Evolutionary conservation across 2,888 invertebrate species (phyloP).

Genomic region (Shargacucullia verbasci): DNA sequence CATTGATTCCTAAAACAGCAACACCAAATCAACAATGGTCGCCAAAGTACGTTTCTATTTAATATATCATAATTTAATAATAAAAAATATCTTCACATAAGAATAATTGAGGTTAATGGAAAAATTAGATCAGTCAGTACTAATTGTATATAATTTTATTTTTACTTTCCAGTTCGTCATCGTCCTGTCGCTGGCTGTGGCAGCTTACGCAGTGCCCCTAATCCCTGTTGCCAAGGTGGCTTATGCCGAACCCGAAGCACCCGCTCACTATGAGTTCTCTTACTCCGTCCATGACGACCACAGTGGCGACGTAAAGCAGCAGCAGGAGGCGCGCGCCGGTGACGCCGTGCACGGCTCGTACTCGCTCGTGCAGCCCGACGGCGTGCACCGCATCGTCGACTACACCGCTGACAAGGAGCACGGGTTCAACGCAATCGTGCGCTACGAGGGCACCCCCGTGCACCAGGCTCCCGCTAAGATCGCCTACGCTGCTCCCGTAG

Average conservation of each 20-base stretch:
- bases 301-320: slow-evolving; percentile 83
- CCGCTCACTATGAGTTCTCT: slow-evolving; percentile 80
- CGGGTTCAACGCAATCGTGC: slow-evolving; percentile 83
- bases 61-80: not conserved
- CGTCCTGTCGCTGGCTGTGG: slow-evolving; percentile 70
- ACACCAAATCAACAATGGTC: slow-evolving; percentile 72
- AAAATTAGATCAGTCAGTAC: not conserved
- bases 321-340: slow-evolving; percentile 80
- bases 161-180: slow-evolving; percentile 67
- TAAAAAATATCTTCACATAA: not conserved
- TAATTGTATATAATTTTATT: not conserved
- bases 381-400: slow-evolving; percentile 80
- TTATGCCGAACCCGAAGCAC: slow-evolving; percentile 74
- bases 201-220: slow-evolving; percentile 62
- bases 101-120: not conserved
- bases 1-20: slow-evolving; percentile 66
- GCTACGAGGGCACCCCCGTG: slow-evolving; percentile 78
- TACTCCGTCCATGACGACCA: slow-evolving; percentile 82
- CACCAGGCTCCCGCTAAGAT: no score
- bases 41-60: slow-evolving; percentile 71
- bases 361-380: slow-evolving; percentile 84
- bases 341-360: slow-evolving; percentile 82
- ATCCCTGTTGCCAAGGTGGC: slow-evolving; percentile 70
- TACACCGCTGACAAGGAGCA: slow-evolving; percentile 80
- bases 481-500: slow-evolving; percentile 55